Evolutionary conservation across 2,113 vertebrate genomes (phyloP).

Genomic region (Pollimyrus isidori): DNA sequence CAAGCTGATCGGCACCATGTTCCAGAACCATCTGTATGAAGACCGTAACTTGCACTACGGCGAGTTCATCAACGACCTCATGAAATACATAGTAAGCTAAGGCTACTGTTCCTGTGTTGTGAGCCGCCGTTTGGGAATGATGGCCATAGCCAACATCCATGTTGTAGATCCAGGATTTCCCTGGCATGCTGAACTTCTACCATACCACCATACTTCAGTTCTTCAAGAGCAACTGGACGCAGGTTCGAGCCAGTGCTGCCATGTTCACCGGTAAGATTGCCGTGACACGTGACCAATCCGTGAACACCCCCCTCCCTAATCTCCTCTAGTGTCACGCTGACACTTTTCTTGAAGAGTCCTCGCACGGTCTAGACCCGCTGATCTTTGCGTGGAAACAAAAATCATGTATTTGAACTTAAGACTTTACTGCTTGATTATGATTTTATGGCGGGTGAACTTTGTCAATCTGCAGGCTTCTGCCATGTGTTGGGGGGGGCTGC

Average conservation of each 20-base stretch:
- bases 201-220: slow-evolving; percentile 79
- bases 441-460: slow-evolving; percentile 22
- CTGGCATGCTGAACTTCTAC: slow-evolving; percentile 76
- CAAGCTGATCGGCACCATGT: slow-evolving; percentile 68
- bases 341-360: neutral
- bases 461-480: neutral
- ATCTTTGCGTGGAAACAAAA: neutral
- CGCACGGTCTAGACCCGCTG: neutral
- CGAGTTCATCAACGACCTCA: slow-evolving; percentile 82
- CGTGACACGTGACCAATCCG: neutral
- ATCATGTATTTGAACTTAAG: neutral
- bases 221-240: slow-evolving; percentile 85
- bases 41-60: slow-evolving; percentile 76
- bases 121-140: neutral
- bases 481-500: neutral
- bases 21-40: slow-evolving; percentile 78
- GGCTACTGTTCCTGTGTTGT: neutral
- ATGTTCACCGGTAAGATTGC: slow-evolving; percentile 70
- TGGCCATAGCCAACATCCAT: too few species aligned
- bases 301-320: neutral
- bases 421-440: neutral
- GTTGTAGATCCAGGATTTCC: slow-evolving; percentile 76
- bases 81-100: slow-evolving; percentile 76
- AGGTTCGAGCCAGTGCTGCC: slow-evolving; percentile 74
- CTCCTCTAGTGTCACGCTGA: neutral